These are phyloP conservation scores for Notarius quadriscutis DNA, from an alignment of 2,113 vertebrate genomes.

Conservation along the genomic window DNA sequence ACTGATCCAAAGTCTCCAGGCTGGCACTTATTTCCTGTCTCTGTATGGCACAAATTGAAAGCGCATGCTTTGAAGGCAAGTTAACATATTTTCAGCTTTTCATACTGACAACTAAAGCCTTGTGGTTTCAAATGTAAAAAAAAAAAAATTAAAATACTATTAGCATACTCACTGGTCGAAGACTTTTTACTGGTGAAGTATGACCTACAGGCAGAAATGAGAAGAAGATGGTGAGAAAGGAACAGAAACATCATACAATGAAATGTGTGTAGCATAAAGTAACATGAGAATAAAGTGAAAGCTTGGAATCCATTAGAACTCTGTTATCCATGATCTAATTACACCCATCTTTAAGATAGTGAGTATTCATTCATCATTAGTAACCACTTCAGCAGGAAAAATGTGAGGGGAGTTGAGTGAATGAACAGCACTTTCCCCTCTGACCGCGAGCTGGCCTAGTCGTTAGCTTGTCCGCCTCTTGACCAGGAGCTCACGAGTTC, in stretches of 20 bases:
- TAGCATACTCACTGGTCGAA: conserved; percentile 84
- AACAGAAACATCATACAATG: not conserved
- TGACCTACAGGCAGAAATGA: conserved; percentile 77
- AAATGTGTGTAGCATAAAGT: not conserved
- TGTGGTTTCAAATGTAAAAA: conserved; percentile 1
- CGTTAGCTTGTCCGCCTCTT: too few relatives aligned
- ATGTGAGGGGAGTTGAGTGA: too few relatives aligned
- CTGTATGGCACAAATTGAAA: conserved; percentile 57
- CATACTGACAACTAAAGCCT: not conserved
- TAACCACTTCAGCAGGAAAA: not conserved
- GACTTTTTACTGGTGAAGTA: conserved; percentile 89
- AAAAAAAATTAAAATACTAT: not conserved
- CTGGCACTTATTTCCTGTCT: conserved; percentile 86
- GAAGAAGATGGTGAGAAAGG: conserved; percentile 37
- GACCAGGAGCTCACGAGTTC: too few relatives aligned
- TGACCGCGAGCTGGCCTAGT: too few relatives aligned
- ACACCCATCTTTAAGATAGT: not conserved
- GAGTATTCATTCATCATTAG: not conserved
- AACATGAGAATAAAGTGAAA: not conserved
- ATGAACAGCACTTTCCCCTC: too few relatives aligned
- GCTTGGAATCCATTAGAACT: not conserved
- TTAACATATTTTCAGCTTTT: not conserved
- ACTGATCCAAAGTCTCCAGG: conserved; percentile 76
- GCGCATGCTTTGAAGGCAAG: conserved; percentile 1
- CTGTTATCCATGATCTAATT: not conserved